phyloP scores from a whole-genome alignment of 2,888 invertebrate genomes.

The Ormyrus nitidulus region DNA sequence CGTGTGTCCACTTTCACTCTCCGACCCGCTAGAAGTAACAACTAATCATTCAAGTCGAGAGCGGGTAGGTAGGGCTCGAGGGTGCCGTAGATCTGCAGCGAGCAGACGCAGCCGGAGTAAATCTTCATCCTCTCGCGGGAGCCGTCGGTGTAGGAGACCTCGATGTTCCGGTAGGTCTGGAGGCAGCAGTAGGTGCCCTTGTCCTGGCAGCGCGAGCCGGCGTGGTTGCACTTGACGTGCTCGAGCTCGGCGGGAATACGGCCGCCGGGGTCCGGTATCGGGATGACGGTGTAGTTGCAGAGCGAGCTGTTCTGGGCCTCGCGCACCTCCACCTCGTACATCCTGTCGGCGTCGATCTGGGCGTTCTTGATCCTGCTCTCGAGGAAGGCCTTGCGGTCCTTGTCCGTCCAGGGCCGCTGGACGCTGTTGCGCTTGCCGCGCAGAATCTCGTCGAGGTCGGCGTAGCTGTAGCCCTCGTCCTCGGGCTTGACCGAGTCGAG shows the following conservation, averaged over 20 bases:
- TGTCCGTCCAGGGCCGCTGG: slow-evolving; percentile 18
- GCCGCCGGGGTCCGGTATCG: slow-evolving; percentile 57
- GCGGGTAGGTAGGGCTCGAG: slow-evolving; percentile 39
- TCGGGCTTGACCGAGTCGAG: background rate
- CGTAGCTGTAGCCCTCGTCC: background rate
- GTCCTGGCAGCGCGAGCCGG: slow-evolving; percentile 59
- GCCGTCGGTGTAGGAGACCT: slow-evolving; percentile 49
- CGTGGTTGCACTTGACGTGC: slow-evolving; percentile 62
- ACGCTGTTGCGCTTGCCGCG: slow-evolving; percentile 30
- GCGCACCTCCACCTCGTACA: slow-evolving; percentile 60
- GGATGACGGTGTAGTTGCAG: slow-evolving; percentile 63
- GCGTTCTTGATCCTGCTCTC: background rate
- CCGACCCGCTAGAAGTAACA: too few relatives aligned
- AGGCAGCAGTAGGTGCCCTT: slow-evolving; percentile 61
- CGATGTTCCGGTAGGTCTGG: slow-evolving; percentile 62
- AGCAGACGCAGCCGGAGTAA: slow-evolving; percentile 64
- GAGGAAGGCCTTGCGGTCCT: slow-evolving; percentile 22
- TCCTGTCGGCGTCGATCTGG: slow-evolving; percentile 17
- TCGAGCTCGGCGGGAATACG: slow-evolving; percentile 59
- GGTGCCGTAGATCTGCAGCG: slow-evolving; percentile 50
- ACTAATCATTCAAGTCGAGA: slow-evolving; percentile 20
- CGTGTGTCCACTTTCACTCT: too few relatives aligned
- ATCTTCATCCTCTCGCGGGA: slow-evolving; percentile 55
- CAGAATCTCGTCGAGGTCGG: background rate
- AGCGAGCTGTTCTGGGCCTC: slow-evolving; percentile 62